phyloP scores from a whole-genome alignment of 1,140 invertebrate species.

The Zaprionus gabonicus region DNA sequence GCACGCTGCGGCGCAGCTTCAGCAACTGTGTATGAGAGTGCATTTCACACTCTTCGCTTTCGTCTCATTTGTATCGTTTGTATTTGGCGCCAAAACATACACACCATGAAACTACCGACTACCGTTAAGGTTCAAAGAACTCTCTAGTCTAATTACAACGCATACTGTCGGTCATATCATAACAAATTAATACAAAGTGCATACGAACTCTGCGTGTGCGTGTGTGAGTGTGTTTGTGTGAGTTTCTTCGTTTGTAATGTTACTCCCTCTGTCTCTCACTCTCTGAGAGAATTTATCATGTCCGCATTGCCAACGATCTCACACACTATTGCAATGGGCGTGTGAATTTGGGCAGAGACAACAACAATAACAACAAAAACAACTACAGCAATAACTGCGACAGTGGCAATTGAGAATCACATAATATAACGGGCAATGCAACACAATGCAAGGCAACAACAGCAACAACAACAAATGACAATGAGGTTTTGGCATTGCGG shows the following conservation, averaged over 20 bases:
- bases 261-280: slow-evolving; percentile 17
- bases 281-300: slow-evolving; percentile 67
- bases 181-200: slow-evolving; percentile 56
- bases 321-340: slow-evolving; percentile 27
- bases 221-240: not conserved
- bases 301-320: slow-evolving; percentile 74
- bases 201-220: not conserved
- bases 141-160: slow-evolving; percentile 71
- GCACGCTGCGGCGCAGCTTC: slow-evolving; percentile 41
- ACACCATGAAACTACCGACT: slow-evolving; percentile 44
- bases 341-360: slow-evolving; percentile 29
- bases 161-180: slow-evolving; percentile 54
- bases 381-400: not conserved
- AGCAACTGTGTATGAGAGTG: slow-evolving; percentile 34
- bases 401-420: slow-evolving; percentile 50
- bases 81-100: slow-evolving; percentile 74
- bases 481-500: slow-evolving; percentile 36
- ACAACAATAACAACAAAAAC: slow-evolving; percentile 53
- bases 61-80: slow-evolving; percentile 58
- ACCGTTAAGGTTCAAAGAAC: slow-evolving; percentile 79
- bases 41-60: slow-evolving; percentile 44
- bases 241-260: not conserved
- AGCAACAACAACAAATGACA: slow-evolving; percentile 4
- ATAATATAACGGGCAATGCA: slow-evolving; percentile 16
- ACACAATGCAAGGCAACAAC: slow-evolving; percentile 25